Conservation (phyloP, 2,888 invertebrate species). For the Hedya salicella region DNA sequence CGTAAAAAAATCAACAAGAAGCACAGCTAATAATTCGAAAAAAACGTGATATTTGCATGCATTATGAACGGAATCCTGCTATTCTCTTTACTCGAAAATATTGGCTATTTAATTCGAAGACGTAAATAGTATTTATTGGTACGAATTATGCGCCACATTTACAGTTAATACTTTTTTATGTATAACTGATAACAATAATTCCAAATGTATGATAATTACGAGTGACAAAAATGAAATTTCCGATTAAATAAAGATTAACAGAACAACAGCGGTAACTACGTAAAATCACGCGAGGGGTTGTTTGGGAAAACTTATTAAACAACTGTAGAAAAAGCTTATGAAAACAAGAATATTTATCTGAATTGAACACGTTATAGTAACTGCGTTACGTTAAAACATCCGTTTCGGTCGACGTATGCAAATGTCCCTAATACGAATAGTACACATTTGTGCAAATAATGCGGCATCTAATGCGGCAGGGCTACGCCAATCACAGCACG, state of each 20-base stretch:
- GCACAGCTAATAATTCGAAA: background rate
- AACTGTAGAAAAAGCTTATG: background rate
- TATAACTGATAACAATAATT: too few species aligned
- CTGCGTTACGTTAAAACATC: background rate
- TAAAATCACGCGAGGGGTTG: too few species aligned
- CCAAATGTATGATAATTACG: too few species aligned
- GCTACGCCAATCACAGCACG: conserved; percentile 40
- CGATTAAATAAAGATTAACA: too few species aligned
- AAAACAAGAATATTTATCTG: background rate
- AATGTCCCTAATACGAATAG: conserved; percentile 14
- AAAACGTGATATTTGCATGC: too few species aligned
- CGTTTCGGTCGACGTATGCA: conserved; percentile 3
- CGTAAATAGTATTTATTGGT: too few species aligned
- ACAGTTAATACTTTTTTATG: too few species aligned
- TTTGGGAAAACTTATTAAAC: background rate
- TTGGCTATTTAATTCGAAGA: too few species aligned
- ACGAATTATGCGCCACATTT: too few species aligned
- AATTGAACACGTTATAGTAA: background rate
- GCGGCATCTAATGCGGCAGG: conserved; percentile 42
- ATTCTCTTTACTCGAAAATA: background rate
- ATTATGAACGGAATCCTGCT: background rate
- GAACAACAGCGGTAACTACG: too few species aligned
- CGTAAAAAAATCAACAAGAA: too few species aligned
- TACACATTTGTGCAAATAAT: conserved; percentile 38
- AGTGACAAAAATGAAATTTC: too few species aligned